Evolutionary conservation across 1,140 invertebrate species (phyloP).

Genomic region (Trichomalopsis sarcophagae): DNA sequence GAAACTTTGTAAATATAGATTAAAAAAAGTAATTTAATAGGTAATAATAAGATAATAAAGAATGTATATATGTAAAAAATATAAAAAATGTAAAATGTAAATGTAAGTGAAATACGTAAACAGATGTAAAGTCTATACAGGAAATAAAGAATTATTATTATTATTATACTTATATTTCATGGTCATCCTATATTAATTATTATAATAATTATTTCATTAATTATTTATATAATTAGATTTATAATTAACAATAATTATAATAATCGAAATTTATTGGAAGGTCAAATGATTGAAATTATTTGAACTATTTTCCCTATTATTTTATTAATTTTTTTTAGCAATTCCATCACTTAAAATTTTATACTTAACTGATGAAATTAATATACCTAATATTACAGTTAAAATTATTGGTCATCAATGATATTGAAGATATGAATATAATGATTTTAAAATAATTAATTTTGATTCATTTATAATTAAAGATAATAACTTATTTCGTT

Average conservation of each 20-base stretch:
- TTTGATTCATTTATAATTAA: constrained; percentile 81
- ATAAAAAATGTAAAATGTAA: too few relatives aligned
- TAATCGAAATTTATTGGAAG: constrained; percentile 68
- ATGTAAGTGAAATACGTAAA: too few relatives aligned
- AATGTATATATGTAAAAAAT: too few relatives aligned
- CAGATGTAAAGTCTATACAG: too few relatives aligned
- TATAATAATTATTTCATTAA: constrained; percentile 67
- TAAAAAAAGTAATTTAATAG: too few relatives aligned
- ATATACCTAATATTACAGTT: constrained; percentile 74
- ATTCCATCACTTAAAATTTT: constrained; percentile 78
- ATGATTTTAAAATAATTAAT: constrained; percentile 75
- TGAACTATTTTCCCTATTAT: constrained; percentile 73
- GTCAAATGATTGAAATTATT: constrained; percentile 76
- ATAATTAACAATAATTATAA: constrained; percentile 74
- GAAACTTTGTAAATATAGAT: too few relatives aligned
- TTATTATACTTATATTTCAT: constrained; percentile 66
- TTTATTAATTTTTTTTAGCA: constrained; percentile 80
- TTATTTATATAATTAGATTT: constrained; percentile 78
- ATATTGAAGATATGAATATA: constrained; percentile 83
- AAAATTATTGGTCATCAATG: constrained; percentile 82
- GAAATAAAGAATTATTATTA: too few relatives aligned
- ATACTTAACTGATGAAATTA: constrained; percentile 79
- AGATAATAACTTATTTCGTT: constrained; percentile 72
- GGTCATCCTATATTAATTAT: constrained; percentile 60
- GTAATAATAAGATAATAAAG: too few relatives aligned